Evolutionary conservation across 2,888 invertebrate species (phyloP), one percentile per base, ranked within the genome.

Genomic region (Dexiosoma caninum): DNA sequence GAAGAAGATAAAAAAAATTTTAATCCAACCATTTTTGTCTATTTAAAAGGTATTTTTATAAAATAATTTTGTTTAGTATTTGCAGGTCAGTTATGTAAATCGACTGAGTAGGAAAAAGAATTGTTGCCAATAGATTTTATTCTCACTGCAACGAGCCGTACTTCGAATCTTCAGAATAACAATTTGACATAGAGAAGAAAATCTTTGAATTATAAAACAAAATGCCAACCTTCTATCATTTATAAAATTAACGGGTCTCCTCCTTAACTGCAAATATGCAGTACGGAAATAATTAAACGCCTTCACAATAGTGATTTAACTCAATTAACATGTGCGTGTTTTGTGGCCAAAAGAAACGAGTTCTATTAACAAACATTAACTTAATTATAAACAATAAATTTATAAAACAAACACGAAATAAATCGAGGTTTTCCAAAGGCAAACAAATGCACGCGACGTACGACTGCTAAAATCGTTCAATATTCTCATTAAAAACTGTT

Each of bases 241-340:
- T n/a, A n/a, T 14, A 42, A 42, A 9, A 35, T 3, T 8, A 21
- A 9, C 1, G 21, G 27, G 6, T 0, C 16, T 7, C 14, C 12
- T 51, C n/a, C 27, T 8, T 27, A 27, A 7, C 2, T 10, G 2
- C 4, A 55, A 37, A 14, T 7, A 4, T 5, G 14, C 30, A 55
- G 12, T 27, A 42, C 64, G 59, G 66, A 53, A 53, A 71, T 40
- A 70, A 30, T 55, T 30, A 37, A 69, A 49, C 46, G 64, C 14
- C 23, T 14, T 1, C 37, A 35, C 71, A 71, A 76, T 71, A 67
- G 76, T 66, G 67, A 81, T 76, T 80, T 75, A 57, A 51, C 49
- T 60, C 72, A 81, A 81, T 81, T 81, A 81, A 46, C 42, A 42
- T 72, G 77, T 77, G 81, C 77, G 81, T 77, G 81, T 81, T 74